Percentiles rank a stretch among this genome's conserved stretches.
Conservation (phyloP, 2,888 invertebrate species). For the Rhorus exstirpatorius region DNA sequence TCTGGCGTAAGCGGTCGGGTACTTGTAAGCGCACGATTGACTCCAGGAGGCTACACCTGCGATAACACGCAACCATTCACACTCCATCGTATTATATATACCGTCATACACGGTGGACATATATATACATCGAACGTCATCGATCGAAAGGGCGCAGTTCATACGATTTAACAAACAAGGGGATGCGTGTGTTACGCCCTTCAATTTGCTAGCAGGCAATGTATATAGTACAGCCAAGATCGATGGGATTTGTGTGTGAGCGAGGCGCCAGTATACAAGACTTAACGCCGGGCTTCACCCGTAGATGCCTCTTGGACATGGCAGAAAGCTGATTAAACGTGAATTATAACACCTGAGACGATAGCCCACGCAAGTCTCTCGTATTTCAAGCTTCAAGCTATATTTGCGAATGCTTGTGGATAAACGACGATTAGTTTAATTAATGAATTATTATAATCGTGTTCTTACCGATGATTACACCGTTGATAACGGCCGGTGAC, state of each 20-base stretch:
- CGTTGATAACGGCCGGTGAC: slow-evolving; percentile 73
- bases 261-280: slow-evolving; percentile 41
- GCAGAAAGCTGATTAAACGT: slow-evolving; percentile 58
- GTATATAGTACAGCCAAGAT: slow-evolving; percentile 20
- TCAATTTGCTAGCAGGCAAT: not conserved
- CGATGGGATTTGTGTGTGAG: slow-evolving; percentile 38
- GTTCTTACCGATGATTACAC: slow-evolving; percentile 73
- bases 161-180: not conserved
- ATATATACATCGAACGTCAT: slow-evolving; percentile 7
- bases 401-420: slow-evolving; percentile 24
- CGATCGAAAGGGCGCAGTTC: not conserved
- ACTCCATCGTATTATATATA: slow-evolving; percentile 4
- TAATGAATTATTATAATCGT: slow-evolving; percentile 6
- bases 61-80: slow-evolving; percentile 52
- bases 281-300: slow-evolving; percentile 38
- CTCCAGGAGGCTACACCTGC: slow-evolving; percentile 79
- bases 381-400: not conserved
- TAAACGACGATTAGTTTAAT: slow-evolving; percentile 13
- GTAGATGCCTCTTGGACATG: slow-evolving; percentile 26
- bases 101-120: not conserved
- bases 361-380: slow-evolving; percentile 29
- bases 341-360: slow-evolving; percentile 54
- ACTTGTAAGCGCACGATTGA: slow-evolving; percentile 73
- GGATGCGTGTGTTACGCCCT: slow-evolving; percentile 15
- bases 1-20: slow-evolving; percentile 77